Percentiles rank a stretch among this genome's conserved stretches.
Conservation (phyloP, 2,797 vertebrate genomes). For the Syndactyla subalaris region DNA sequence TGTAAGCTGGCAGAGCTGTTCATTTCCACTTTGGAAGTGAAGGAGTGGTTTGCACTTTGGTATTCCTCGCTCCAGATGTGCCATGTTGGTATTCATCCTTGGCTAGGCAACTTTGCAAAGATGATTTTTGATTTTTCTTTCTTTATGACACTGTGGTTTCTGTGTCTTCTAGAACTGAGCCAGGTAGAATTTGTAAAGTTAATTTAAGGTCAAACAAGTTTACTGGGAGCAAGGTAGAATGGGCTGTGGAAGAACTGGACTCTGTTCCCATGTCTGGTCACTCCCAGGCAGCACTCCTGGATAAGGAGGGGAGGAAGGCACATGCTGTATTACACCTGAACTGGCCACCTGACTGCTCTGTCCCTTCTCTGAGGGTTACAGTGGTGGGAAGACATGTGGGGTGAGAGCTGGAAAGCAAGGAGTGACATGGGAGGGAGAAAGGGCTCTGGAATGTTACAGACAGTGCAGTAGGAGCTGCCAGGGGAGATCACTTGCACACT, state of each 20-base stretch:
- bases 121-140: not conserved
- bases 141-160: not conserved
- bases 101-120: not conserved
- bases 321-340: not conserved
- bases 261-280: not conserved
- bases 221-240: not conserved
- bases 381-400: rapidly evolving
- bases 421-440: not conserved
- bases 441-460: not conserved
- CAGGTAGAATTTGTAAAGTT: not conserved
- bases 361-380: not conserved
- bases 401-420: not conserved
- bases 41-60: not conserved
- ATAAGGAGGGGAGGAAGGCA: not conserved
- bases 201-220: not conserved
- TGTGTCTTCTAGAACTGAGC: not conserved
- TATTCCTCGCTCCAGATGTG: not conserved
- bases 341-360: not conserved
- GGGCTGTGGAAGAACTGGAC: not conserved
- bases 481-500: not conserved
- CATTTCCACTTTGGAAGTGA: not conserved
- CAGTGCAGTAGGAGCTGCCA: not conserved
- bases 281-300: not conserved
- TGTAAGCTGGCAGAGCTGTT: not conserved
- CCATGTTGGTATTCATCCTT: not conserved